phyloP scores from a whole-genome alignment of 2,888 invertebrate genomes.

The Chrysolina haemoptera region DNA sequence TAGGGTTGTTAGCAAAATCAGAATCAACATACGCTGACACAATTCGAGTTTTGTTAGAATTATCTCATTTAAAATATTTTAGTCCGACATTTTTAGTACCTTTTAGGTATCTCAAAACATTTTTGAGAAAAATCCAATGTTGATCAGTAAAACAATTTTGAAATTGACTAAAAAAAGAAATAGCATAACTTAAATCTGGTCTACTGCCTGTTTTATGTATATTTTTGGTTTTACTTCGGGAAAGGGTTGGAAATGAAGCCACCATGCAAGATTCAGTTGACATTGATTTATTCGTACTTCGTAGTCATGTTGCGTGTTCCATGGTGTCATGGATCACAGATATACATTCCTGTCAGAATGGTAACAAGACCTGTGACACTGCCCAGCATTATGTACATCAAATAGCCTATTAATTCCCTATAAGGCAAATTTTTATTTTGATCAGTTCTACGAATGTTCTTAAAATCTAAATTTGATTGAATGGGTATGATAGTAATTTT shows the following conservation, averaged over 20 bases:
- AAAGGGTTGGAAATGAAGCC: too few species aligned
- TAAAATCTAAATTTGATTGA: constrained; percentile 30
- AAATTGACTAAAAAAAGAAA: constrained; percentile 48
- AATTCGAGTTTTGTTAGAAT: background rate
- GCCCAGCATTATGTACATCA: constrained; percentile 49
- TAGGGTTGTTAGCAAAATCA: constrained; percentile 27
- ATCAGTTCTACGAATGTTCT: background rate
- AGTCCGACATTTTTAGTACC: constrained; percentile 37
- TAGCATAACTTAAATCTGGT: constrained; percentile 46
- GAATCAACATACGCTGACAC: constrained; percentile 18
- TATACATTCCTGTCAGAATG: too few species aligned
- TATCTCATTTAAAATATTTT: constrained; percentile 25
- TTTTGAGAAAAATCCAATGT: constrained; percentile 43
- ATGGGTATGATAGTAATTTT: constrained; percentile 26
- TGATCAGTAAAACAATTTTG: constrained; percentile 44
- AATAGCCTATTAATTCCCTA: constrained; percentile 40
- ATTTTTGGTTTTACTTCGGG: too few species aligned
- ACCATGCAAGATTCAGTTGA: too few species aligned
- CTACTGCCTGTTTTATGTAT: constrained; percentile 28
- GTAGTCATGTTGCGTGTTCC: too few species aligned
- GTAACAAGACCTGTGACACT: too few species aligned
- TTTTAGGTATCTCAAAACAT: constrained; percentile 31
- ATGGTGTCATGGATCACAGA: too few species aligned
- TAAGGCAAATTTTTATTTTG: constrained; percentile 20
- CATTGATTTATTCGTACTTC: too few species aligned